A percentile compares a stretch with the other conserved stretches of the same genome.
phyloP scores from a whole-genome alignment of 2,888 invertebrate species.

The Myopa testacea region DNA sequence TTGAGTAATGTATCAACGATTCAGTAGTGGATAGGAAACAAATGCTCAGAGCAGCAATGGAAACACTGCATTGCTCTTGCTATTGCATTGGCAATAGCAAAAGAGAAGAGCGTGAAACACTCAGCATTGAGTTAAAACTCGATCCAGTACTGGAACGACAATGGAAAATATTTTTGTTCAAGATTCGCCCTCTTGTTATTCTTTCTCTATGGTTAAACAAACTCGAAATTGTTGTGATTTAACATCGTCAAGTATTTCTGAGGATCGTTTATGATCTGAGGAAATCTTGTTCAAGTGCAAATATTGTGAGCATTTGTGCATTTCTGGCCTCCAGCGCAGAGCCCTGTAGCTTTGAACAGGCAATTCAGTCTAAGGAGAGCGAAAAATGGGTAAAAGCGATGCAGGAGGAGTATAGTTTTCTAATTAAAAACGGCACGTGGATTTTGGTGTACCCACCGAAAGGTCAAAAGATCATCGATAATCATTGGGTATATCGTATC shows the following conservation, averaged over 20 bases:
- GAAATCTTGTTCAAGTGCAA: not conserved
- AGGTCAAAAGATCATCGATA: not conserved
- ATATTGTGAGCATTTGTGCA: constrained; percentile 16
- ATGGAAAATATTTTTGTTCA: no score
- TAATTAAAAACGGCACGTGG: constrained; percentile 2
- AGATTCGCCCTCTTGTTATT: no score
- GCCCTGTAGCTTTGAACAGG: constrained; percentile 30
- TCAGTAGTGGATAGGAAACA: no score
- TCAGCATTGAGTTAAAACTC: no score
- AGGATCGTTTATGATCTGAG: not conserved
- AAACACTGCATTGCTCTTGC: no score
- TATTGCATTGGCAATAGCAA: no score
- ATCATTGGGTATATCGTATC: not conserved
- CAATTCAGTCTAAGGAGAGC: constrained; percentile 28
- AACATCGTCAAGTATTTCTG: not conserved
- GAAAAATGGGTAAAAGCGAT: not conserved
- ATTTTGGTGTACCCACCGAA: not conserved
- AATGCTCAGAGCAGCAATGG: no score
- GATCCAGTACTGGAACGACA: no score
- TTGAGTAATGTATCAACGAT: no score
- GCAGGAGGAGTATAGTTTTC: not conserved
- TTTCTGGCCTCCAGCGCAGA: constrained; percentile 24
- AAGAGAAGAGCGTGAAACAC: no score
- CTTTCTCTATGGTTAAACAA: no score
- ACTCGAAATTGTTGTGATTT: no score